A percentile compares a stretch with the other conserved stretches of the same genome.
These are phyloP conservation scores for Palythoa grandis DNA, from an alignment of 92 coral and sea anemone species.

Conservation along the genomic window DNA sequence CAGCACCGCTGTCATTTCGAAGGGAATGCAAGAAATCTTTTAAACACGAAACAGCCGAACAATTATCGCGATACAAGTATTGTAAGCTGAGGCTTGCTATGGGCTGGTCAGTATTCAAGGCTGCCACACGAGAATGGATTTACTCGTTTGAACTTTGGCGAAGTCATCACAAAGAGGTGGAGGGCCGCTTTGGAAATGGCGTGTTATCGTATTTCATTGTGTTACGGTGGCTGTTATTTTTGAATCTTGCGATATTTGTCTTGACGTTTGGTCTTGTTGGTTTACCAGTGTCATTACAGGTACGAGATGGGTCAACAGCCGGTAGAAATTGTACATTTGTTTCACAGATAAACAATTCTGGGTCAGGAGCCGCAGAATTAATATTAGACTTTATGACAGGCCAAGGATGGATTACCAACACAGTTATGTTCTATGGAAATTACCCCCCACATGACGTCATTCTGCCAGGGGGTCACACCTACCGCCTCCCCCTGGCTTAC, in stretches of 20 bases:
- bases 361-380: conserved; percentile 42
- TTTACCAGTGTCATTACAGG: conserved; percentile 60
- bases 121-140: conserved; percentile 65
- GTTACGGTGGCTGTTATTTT: conserved; percentile 90
- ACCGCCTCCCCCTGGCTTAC: conserved; percentile 90
- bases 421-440: conserved; percentile 92
- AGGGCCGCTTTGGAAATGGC: conserved; percentile 97
- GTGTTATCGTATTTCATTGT: conserved; percentile 95
- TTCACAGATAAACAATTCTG: conserved; percentile 26
- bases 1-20: conserved; percentile 80
- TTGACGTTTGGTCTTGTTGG: conserved; percentile 90
- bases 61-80: conserved; percentile 66
- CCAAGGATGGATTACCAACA: conserved; percentile 92
- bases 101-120: conserved; percentile 60
- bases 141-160: conserved; percentile 87
- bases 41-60: conserved; percentile 45
- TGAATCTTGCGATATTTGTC: conserved; percentile 80
- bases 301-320: neutral
- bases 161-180: conserved; percentile 91
- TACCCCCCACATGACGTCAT: conserved; percentile 81
- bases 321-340: conserved; percentile 33
- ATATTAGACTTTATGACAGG: conserved; percentile 90
- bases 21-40: conserved; percentile 63
- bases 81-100: conserved; percentile 51
- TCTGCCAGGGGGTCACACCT: conserved; percentile 74